Percentiles rank a stretch among this genome's conserved stretches.
Evolutionary conservation across 2,888 invertebrate genomes (phyloP).

Genomic region (Hydroisotoma schaefferi): DNA sequence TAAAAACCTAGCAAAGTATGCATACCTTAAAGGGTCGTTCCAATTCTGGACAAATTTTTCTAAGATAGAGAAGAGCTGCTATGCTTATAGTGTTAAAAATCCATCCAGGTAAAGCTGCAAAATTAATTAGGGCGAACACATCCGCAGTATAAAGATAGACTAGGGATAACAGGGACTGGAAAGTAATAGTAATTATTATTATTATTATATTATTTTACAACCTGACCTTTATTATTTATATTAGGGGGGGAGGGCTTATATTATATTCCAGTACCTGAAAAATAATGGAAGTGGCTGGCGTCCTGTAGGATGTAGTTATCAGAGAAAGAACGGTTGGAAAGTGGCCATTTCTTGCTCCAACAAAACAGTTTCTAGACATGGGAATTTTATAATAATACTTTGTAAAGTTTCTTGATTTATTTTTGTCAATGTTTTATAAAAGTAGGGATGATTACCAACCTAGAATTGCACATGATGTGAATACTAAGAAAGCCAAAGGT

Average conservation of each 20-base stretch:
- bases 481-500: conserved; percentile 90
- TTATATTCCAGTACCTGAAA: conserved; percentile 66
- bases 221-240: background rate
- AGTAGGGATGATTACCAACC: conserved; percentile 52
- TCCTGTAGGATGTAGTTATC: conserved; percentile 69
- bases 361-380: conserved; percentile 28
- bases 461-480: conserved; percentile 91
- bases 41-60: conserved; percentile 74
- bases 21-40: conserved; percentile 82
- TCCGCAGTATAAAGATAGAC: conserved; percentile 80
- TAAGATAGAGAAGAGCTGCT: conserved; percentile 75
- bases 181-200: conserved; percentile 45
- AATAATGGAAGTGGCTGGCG: conserved; percentile 75
- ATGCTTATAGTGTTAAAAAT: conserved; percentile 86
- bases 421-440: background rate
- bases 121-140: conserved; percentile 81
- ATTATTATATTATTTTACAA: background rate
- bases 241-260: background rate
- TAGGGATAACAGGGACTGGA: conserved; percentile 75
- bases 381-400: conserved; percentile 1
- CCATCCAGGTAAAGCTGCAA: conserved; percentile 86
- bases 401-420: too few relatives aligned
- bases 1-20: too few relatives aligned
- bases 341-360: conserved; percentile 71
- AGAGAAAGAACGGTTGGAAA: conserved; percentile 77